Evolutionary conservation across 2,888 invertebrate species (phyloP).

Genomic region (Microplitis deprimator): DNA sequence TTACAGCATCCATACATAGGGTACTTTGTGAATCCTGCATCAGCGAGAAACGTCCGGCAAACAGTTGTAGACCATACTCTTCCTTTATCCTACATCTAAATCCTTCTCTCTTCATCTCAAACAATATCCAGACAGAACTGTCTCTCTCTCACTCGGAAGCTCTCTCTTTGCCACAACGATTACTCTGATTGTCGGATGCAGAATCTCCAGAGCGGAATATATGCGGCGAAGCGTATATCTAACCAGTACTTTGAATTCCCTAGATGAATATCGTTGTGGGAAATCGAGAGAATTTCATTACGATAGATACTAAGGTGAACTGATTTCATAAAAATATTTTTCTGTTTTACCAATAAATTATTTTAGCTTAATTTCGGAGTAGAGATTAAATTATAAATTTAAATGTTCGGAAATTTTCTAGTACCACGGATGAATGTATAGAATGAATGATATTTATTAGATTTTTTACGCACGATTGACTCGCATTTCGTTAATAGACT

Average conservation of each 20-base stretch:
- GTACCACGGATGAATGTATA: too few species aligned
- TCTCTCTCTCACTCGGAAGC: constrained; percentile 9
- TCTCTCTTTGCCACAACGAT: constrained; percentile 32
- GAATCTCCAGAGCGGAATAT: constrained; percentile 24
- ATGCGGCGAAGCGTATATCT: constrained; percentile 15
- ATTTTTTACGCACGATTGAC: not conserved
- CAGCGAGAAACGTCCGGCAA: constrained; percentile 42
- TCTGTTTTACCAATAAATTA: not conserved
- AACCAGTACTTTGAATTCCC: constrained; percentile 24
- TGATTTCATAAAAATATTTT: not conserved
- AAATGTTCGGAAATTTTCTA: too few species aligned
- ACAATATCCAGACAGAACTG: not conserved
- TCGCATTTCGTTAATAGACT: not conserved
- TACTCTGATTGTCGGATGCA: constrained; percentile 29
- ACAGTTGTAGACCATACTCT: constrained; percentile 11
- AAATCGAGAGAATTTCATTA: constrained; percentile 27
- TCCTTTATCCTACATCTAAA: not conserved
- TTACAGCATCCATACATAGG: constrained; percentile 10
- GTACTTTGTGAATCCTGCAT: constrained; percentile 46
- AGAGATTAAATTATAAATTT: too few species aligned
- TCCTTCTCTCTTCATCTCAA: constrained; percentile 4
- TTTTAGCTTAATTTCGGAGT: too few species aligned
- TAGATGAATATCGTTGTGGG: constrained; percentile 13
- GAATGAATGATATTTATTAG: not conserved
- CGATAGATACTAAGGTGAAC: not conserved